phyloP scores from a whole-genome alignment of 2,797 vertebrate species.

The Enoplosus armatus region DNA sequence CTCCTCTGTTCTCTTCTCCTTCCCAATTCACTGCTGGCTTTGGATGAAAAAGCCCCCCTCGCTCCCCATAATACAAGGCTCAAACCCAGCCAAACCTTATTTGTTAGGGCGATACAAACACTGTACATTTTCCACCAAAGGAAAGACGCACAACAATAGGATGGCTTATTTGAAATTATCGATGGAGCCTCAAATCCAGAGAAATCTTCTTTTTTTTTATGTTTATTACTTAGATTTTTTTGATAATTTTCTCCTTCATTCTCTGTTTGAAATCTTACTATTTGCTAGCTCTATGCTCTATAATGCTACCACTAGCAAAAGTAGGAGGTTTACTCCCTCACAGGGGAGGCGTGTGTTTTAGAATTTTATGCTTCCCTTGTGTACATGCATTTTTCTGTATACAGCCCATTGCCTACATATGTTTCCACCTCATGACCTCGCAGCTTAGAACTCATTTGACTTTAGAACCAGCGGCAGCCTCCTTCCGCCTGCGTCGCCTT shows the following conservation, averaged over 20 bases:
- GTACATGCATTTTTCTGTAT: not conserved
- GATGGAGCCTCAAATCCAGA: not conserved
- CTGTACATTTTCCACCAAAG: conserved; percentile 38
- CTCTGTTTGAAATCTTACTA: not conserved
- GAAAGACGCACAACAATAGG: conserved; percentile 17
- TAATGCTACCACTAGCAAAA: not conserved
- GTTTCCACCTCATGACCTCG: too few relatives aligned
- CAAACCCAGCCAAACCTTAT: conserved; percentile 32
- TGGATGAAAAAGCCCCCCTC: conserved; percentile 53
- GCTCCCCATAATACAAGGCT: conserved; percentile 40
- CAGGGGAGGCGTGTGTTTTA: not conserved
- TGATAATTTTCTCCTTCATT: not conserved
- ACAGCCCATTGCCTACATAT: not conserved
- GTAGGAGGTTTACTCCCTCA: not conserved
- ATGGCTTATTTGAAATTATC: conserved; percentile 31
- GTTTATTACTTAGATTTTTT: not conserved
- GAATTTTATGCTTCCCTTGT: not conserved
- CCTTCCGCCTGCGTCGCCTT: too few relatives aligned
- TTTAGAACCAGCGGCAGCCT: not conserved
- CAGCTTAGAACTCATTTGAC: too few relatives aligned
- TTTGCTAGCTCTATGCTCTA: not conserved
- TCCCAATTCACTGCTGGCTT: conserved; percentile 43
- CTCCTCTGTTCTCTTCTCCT: conserved; percentile 45
- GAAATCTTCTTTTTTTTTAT: not conserved
- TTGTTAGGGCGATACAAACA: conserved; percentile 35